Percentiles rank a stretch among this genome's conserved stretches.
These are phyloP conservation scores for Anolis apletophallus DNA, from an alignment of 2,797 vertebrate species.

Conservation along the genomic window DNA sequence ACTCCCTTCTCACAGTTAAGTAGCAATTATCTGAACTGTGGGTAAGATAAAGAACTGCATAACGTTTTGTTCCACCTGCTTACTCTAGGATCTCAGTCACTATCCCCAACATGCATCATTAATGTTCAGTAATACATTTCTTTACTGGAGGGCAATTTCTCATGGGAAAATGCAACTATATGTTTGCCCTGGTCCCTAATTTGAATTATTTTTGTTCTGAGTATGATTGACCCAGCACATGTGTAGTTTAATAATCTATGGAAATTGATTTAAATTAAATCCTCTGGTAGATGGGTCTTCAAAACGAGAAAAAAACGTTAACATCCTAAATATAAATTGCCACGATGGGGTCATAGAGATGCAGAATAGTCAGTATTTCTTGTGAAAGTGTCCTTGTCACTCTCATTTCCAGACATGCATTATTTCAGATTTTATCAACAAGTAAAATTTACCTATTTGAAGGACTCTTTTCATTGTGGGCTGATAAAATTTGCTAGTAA, in stretches of 20 bases:
- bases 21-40: too few relatives aligned
- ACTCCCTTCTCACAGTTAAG: too few relatives aligned
- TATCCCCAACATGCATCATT: not conserved
- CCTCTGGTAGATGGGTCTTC: not conserved
- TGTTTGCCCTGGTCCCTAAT: not conserved
- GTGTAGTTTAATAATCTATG: not conserved
- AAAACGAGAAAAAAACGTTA: not conserved
- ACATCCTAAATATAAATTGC: not conserved
- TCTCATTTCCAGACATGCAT: not conserved
- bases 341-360: not conserved
- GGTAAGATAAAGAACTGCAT: too few relatives aligned
- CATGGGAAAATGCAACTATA: not conserved
- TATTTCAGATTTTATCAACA: constrained; percentile 1
- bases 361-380: not conserved
- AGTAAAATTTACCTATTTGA: not conserved
- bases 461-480: not conserved
- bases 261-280: not conserved
- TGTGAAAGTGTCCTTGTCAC: not conserved
- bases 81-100: too few relatives aligned
- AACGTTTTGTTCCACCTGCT: too few relatives aligned
- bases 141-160: not conserved
- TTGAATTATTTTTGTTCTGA: not conserved
- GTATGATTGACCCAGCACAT: not conserved
- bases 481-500: not conserved
- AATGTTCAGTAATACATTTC: not conserved